Evolutionary conservation across 1,140 invertebrate species (phyloP), one percentile per base, ranked within the genome.

Genomic region (Aphis craccivora): DNA sequence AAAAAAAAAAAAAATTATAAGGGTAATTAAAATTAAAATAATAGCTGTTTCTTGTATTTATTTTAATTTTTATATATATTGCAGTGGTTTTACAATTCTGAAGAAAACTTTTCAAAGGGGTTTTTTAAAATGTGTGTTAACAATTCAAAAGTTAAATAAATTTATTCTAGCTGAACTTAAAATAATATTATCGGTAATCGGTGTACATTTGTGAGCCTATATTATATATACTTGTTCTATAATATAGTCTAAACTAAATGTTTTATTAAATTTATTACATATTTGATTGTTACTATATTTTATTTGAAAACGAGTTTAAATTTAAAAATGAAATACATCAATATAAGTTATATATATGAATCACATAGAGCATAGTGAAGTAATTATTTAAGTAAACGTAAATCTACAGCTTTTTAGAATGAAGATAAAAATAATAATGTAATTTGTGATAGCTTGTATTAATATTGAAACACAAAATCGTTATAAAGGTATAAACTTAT

Each of bases 71-170:
- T 76, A 76, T 76, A n/a, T n/a, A 76, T 14, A 76, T 76, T 76
- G 30, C 11, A 45, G 43, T n/a, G 60, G 60, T n/a, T n/a, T 76
- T 76, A 14, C 11, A 18, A 18, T 76, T n/a, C 30, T n/a, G 30
- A 5, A n/a, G 4, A 76, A n/a, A 76, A 76, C 30, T 18, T 76
- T 67, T 67, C 11, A 67, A 14, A n/a, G 30, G 11, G 14, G 6
- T 76, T 76, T 76, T 76, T 4, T 67, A 14, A 76, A n/a, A 35
- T 76, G 60, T n/a, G 30, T 76, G 30, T 76, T n/a, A 76, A 76
- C n/a, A 76, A n/a, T 76, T 76, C 60, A 76, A 76, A 76, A 76
- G 60, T 76, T 76, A n/a, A 76, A 76, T 76, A 76, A 76, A 76
- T 76, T 76, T 11, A n/a, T 76, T 76, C 14, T 76, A 76, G 60